phyloP scores from a whole-genome alignment of 2,888 invertebrate genomes.

The Heliconius charithonia region DNA sequence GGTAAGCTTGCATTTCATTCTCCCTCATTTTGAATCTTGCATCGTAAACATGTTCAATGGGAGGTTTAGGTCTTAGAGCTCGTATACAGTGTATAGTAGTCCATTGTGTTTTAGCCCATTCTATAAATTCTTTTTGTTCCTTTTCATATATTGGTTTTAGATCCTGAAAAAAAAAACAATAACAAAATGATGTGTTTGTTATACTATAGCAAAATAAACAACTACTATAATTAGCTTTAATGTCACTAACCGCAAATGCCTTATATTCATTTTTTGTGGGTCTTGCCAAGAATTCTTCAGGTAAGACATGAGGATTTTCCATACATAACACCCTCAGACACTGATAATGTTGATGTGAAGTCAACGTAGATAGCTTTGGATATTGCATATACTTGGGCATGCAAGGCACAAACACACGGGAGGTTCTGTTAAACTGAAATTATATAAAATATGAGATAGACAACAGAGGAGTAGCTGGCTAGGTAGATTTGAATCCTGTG shows the following conservation, averaged over 20 bases:
- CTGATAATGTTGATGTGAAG: constrained; percentile 58
- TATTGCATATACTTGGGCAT: constrained; percentile 54
- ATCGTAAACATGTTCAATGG: constrained; percentile 65
- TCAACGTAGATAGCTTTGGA: constrained; percentile 64
- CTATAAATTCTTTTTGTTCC: constrained; percentile 68
- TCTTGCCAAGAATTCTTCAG: constrained; percentile 51
- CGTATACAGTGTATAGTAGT: constrained; percentile 60
- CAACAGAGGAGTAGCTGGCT: no score
- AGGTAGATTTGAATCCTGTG: no score
- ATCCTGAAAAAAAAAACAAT: constrained; percentile 54
- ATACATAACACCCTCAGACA: constrained; percentile 65
- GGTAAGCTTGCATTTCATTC: constrained; percentile 57
- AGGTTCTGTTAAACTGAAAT: constrained; percentile 13
- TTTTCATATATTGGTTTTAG: constrained; percentile 60
- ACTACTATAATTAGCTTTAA: not conserved
- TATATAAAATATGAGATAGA: constrained; percentile 9
- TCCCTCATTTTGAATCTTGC: constrained; percentile 64
- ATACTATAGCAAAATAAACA: no score
- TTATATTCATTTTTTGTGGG: constrained; percentile 60
- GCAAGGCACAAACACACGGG: constrained; percentile 60
- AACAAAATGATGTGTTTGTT: not conserved
- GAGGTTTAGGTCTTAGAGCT: constrained; percentile 65
- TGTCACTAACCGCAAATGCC: constrained; percentile 60
- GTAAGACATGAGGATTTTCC: constrained; percentile 57
- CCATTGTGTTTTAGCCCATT: constrained; percentile 72